A percentile compares a stretch with the other conserved stretches of the same genome.
These are phyloP conservation scores for Oppia nitens DNA, from an alignment of 1,140 invertebrate species.

Conservation along the genomic window DNA sequence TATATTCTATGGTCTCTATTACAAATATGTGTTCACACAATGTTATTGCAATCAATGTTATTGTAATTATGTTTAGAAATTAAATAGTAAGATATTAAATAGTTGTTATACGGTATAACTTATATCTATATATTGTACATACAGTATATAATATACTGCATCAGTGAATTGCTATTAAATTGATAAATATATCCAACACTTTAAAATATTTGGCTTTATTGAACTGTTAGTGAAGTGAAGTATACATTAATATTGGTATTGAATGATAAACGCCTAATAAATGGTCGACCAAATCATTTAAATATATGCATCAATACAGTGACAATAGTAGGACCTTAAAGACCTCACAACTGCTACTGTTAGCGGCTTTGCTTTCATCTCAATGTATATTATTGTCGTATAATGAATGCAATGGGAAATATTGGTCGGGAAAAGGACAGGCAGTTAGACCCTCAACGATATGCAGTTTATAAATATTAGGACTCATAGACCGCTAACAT, in stretches of 20 bases:
- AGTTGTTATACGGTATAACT: too few relatives aligned
- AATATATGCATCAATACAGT: background rate
- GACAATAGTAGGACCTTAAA: too few relatives aligned
- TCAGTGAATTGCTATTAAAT: too few relatives aligned
- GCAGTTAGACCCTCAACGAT: background rate
- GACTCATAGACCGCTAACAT: background rate
- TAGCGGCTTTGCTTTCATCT: background rate
- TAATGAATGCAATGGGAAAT: background rate
- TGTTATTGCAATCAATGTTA: too few relatives aligned
- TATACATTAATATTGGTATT: background rate
- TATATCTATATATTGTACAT: too few relatives aligned
- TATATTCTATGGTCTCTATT: too few relatives aligned
- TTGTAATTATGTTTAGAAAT: too few relatives aligned
- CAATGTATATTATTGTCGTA: background rate
- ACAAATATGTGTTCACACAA: too few relatives aligned
- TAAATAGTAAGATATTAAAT: too few relatives aligned
- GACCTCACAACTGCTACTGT: background rate
- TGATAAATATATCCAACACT: background rate
- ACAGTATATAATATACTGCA: too few relatives aligned
- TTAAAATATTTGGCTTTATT: background rate
- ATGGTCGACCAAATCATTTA: background rate
- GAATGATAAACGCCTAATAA: background rate
- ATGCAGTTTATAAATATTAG: background rate
- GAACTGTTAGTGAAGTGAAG: background rate
- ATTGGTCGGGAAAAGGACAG: background rate